phyloP scores from a whole-genome alignment of 2,888 invertebrate species.

The Melanchra persicariae region DNA sequence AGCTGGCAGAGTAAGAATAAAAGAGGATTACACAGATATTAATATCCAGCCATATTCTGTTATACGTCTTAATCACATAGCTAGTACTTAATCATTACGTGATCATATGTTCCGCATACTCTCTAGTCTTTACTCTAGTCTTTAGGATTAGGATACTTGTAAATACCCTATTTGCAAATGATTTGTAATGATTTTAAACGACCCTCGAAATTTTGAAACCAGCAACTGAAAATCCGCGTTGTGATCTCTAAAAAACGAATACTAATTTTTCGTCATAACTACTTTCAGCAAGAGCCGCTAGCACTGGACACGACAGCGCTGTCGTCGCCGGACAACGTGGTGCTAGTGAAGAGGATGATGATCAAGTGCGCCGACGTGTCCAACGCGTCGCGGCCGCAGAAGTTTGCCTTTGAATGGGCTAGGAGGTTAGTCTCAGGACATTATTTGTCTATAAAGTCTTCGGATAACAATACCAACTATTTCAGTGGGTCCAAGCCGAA shows the following conservation, averaged over 20 bases:
- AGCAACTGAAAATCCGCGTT: background rate
- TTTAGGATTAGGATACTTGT: too few relatives aligned
- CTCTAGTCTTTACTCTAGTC: too few relatives aligned
- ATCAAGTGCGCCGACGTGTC: slow-evolving; percentile 99
- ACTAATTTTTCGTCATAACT: background rate
- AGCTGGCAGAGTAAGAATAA: background rate
- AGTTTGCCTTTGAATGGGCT: slow-evolving; percentile 97
- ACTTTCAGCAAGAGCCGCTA: slow-evolving; percentile 82
- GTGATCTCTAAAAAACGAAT: background rate
- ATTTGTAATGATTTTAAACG: background rate
- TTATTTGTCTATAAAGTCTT: background rate
- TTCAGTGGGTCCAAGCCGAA: background rate
- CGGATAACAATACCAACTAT: background rate
- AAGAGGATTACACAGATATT: background rate
- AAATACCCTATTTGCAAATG: background rate
- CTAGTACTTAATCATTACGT: too few relatives aligned
- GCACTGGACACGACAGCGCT: slow-evolving; percentile 87
- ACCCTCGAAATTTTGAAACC: too few relatives aligned
- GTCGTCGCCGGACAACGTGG: slow-evolving; percentile 94
- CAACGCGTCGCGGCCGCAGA: slow-evolving; percentile 97
- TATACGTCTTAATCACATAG: too few relatives aligned
- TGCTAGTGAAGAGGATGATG: slow-evolving; percentile 98
- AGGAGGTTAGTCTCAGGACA: slow-evolving; percentile 85
- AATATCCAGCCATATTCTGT: too few relatives aligned
- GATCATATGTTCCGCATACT: too few relatives aligned